phyloP scores from a whole-genome alignment of 2,888 invertebrate species.

The Sphaerophoria rueppellii region DNA sequence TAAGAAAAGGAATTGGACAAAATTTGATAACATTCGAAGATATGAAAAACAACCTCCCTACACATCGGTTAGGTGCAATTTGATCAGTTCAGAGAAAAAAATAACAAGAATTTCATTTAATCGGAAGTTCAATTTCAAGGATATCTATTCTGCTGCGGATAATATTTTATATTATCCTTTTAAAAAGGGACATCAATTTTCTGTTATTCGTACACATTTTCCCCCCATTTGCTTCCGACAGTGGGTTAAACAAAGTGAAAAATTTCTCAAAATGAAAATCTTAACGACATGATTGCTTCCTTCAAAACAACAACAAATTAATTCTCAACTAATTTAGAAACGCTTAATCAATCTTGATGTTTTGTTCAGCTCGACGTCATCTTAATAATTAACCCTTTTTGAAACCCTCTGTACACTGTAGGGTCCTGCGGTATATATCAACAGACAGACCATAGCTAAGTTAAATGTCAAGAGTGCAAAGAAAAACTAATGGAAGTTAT shows the following conservation, averaged over 20 bases:
- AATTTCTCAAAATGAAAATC: slow-evolving; percentile 11
- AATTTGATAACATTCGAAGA: too few species aligned
- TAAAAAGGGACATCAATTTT: background rate
- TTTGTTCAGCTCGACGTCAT: slow-evolving; percentile 41
- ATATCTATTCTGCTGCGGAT: background rate
- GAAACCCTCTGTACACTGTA: background rate
- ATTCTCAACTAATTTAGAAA: slow-evolving; percentile 59
- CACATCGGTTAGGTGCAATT: slow-evolving; percentile 50
- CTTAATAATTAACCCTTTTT: slow-evolving; percentile 69
- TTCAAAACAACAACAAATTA: slow-evolving; percentile 47
- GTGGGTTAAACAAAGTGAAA: slow-evolving; percentile 43
- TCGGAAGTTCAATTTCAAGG: slow-evolving; percentile 50
- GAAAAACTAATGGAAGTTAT: slow-evolving; percentile 51
- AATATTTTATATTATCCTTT: slow-evolving; percentile 6
- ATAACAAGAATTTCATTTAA: slow-evolving; percentile 32
- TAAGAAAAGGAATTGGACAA: too few species aligned
- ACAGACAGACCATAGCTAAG: slow-evolving; percentile 3
- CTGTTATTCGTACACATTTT: background rate
- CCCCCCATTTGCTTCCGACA: background rate
- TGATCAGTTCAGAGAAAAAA: background rate
- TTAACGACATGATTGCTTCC: background rate
- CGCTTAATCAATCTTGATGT: slow-evolving; percentile 70
- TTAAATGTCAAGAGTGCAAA: slow-evolving; percentile 29
- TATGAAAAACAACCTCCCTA: background rate
- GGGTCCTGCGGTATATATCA: background rate